A percentile compares a stretch with the other conserved stretches of the same genome.
These are phyloP conservation scores for Phthorimaea operculella DNA, from an alignment of 1,140 invertebrate genomes.

Conservation along the genomic window DNA sequence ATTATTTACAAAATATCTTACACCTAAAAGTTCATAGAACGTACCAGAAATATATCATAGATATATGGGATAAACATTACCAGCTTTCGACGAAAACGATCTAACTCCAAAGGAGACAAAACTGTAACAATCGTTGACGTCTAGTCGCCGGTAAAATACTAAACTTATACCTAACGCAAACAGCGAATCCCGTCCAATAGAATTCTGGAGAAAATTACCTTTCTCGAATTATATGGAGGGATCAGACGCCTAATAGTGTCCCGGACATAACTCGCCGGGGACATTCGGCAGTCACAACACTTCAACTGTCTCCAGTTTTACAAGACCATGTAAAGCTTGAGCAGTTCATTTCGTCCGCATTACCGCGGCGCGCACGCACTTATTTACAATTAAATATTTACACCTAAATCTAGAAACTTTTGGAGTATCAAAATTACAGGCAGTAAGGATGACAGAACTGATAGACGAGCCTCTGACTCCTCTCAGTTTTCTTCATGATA, in stretches of 20 bases:
- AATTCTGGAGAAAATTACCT: conserved; percentile 66
- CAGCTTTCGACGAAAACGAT: conserved; percentile 64
- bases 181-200: conserved; percentile 45
- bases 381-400: conserved; percentile 58
- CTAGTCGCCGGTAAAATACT: conserved; percentile 53
- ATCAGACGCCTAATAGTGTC: conserved; percentile 22
- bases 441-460: conserved; percentile 97
- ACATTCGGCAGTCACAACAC: conserved; percentile 34
- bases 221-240: conserved; percentile 60
- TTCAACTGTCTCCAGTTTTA: conserved; percentile 43
- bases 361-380: conserved; percentile 56
- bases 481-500: conserved; percentile 99
- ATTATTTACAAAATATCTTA: conserved; percentile 49
- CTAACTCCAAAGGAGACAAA: conserved; percentile 19
- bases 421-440: conserved; percentile 69
- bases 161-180: conserved; percentile 50
- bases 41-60: conserved; percentile 95
- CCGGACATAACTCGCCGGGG: not conserved
- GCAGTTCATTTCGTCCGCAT: conserved; percentile 50
- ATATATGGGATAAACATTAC: conserved; percentile 93
- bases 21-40: conserved; percentile 85
- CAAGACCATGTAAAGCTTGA: conserved; percentile 38
- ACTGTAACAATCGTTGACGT: conserved; percentile 26
- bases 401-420: conserved; percentile 21
- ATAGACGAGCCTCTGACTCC: conserved; percentile 97